Conservation (phyloP, 2,113 vertebrate species). For the Todiramphus chloris region DNA sequence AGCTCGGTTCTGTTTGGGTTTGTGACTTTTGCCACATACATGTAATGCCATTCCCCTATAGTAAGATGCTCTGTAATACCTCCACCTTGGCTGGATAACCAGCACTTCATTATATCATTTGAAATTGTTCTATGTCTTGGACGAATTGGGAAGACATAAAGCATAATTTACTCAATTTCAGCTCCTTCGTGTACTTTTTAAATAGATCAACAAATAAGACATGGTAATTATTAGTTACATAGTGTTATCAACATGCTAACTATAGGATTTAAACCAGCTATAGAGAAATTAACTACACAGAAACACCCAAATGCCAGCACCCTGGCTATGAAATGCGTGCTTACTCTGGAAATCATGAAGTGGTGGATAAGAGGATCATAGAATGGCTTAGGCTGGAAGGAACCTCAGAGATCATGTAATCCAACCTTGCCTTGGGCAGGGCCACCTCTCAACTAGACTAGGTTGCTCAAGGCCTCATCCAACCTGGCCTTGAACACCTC, state of each 20-base stretch:
- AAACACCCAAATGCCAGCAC: neutral
- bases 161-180: neutral
- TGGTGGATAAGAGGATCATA: neutral
- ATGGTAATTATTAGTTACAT: neutral
- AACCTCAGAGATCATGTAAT: no score
- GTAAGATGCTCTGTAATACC: neutral
- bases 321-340: neutral
- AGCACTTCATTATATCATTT: neutral
- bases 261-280: neutral
- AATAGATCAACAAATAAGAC: neutral
- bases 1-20: neutral
- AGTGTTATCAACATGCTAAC: neutral
- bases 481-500: no score
- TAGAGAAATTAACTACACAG: neutral
- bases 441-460: no score
- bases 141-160: neutral
- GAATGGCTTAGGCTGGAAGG: no score
- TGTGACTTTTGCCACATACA: neutral
- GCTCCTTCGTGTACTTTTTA: neutral
- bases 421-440: no score
- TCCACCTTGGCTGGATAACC: neutral
- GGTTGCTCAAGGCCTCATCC: no score
- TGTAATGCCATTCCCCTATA: rapidly evolving
- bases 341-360: neutral
- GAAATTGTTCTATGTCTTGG: neutral